Evolutionary conservation across 2,113 vertebrate species (phyloP).

Genomic region (Poeciliopsis occidentalis): DNA sequence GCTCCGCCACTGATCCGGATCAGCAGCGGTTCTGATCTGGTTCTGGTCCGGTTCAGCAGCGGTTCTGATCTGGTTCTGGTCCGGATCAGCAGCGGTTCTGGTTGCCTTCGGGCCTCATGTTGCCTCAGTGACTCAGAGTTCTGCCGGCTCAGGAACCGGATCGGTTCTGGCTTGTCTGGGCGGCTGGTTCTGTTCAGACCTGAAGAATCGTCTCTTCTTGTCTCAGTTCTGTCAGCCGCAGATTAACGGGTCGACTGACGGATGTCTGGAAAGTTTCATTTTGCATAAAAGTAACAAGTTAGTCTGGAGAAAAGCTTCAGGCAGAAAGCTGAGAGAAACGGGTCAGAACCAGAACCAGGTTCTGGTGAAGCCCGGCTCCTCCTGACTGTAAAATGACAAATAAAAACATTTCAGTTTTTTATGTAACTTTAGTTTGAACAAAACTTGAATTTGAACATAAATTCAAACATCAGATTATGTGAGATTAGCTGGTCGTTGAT

Average conservation of each 20-base stretch:
- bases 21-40: slow-evolving; percentile 3
- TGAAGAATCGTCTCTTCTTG: background rate
- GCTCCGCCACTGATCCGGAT: too few species aligned
- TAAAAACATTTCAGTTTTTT: too few species aligned
- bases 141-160: background rate
- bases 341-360: too few species aligned
- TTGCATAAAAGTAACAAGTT: slow-evolving; percentile 5
- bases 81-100: slow-evolving; percentile 6
- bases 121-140: background rate
- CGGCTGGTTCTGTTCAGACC: slow-evolving; percentile 16
- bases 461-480: too few species aligned
- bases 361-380: too few species aligned
- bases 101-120: background rate
- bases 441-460: too few species aligned
- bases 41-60: slow-evolving; percentile 21
- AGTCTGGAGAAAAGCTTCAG: background rate
- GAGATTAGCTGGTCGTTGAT: too few species aligned
- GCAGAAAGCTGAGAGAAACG: background rate
- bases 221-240: slow-evolving; percentile 5
- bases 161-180: slow-evolving; percentile 7
- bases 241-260: slow-evolving; percentile 18
- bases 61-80: too few species aligned
- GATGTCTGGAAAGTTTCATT: slow-evolving; percentile 10
- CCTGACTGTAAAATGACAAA: too few species aligned
- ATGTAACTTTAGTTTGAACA: too few species aligned